Evolutionary conservation across 2,888 invertebrate species (phyloP), one percentile per base, ranked within the genome.

Genomic region (Spisula solida): DNA sequence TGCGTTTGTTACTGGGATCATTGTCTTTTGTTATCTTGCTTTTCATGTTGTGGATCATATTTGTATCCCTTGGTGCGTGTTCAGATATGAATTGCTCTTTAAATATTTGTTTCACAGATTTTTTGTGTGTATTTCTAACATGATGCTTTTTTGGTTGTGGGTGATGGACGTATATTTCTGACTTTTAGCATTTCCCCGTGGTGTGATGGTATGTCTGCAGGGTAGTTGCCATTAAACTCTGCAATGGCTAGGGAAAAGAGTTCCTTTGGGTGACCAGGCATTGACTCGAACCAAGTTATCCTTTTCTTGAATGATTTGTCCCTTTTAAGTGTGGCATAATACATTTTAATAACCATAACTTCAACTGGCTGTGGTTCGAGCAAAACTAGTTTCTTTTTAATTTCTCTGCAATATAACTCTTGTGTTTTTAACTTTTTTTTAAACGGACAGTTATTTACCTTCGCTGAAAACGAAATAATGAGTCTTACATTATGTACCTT

Each of bases 331-430:
- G 78, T 82, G 29, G 78, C 87, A 56, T 87, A 87, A 47, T 75
- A 87, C 0, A 82, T 12, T 82, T 82, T 87, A n/a, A 87, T 0
- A 29, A 87, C 31, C 1, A 87, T 51, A 34, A 87, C 25, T 41
- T 87, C 56, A 16, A 81, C 31, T 31, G 88, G 88, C 51, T 88
- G 88, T 0, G 84, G 84, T 18, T 84, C 85, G 8, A 88, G 14
- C 16, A 85, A 12, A 47, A 47, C 12, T n/a, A n/a, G 47, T 8
- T 47, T 47, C 12, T 47, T 47, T 47, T 47, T 12, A 47, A 47
- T 47, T 47, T 47, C 47, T 12, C 47, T 47, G 12, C 47, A 47
- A 47, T 8, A 47, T 47, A n/a, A n/a, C n/a, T n/a, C n/a, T n/a
- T n/a, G n/a, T n/a, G n/a, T n/a, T n/a, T n/a, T n/a, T n/a, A n/a